Evolutionary conservation across 2,888 invertebrate species (phyloP).

Genomic region (Cephus spinipes): DNA sequence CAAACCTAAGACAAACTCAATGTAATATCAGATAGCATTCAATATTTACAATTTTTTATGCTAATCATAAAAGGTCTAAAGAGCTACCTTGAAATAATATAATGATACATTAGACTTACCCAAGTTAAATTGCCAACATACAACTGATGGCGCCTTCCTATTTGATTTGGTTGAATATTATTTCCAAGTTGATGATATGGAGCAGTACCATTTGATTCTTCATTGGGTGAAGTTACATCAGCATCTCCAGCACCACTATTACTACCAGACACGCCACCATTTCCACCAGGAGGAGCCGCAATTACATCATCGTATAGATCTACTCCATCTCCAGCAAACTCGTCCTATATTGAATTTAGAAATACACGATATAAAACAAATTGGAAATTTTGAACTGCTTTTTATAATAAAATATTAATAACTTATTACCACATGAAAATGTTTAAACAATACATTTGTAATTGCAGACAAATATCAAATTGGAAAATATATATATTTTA

Average conservation of each 20-base stretch:
- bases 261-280: constrained; percentile 58
- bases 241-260: constrained; percentile 70
- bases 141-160: constrained; percentile 86
- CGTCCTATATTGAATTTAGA: constrained; percentile 70
- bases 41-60: too few species aligned
- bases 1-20: too few species aligned
- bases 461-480: not conserved
- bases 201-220: constrained; percentile 80
- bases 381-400: not conserved
- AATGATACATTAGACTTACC: constrained; percentile 72
- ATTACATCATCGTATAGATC: constrained; percentile 97
- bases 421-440: constrained; percentile 16
- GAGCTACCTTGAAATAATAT: too few species aligned
- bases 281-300: constrained; percentile 76
- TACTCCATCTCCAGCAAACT: constrained; percentile 87
- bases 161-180: constrained; percentile 76
- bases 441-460: not conserved
- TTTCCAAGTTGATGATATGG: constrained; percentile 78
- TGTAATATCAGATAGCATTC: too few species aligned
- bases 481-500: not conserved
- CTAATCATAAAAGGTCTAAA: too few species aligned
- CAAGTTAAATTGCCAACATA: constrained; percentile 99
- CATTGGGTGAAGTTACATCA: constrained; percentile 72
- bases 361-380: not conserved
- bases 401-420: constrained; percentile 13